Conservation (phyloP, 1,140 invertebrate species). For the Dryas iulia region DNA sequence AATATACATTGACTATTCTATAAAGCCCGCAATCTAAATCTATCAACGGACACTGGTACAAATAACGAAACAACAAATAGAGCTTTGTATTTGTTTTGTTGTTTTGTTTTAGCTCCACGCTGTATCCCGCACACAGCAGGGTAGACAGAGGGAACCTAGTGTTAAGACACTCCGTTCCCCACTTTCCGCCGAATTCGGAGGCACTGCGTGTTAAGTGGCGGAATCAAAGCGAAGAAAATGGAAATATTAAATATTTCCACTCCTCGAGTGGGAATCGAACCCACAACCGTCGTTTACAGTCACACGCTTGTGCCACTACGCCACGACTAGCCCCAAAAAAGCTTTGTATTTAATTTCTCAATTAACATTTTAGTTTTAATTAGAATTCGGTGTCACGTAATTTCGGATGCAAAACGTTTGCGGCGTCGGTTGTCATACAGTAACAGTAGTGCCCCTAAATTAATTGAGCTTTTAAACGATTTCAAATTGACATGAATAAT, state of each 20-base stretch:
- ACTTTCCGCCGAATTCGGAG: no score
- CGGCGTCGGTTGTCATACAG: constrained; percentile 10
- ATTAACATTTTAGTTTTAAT: constrained; percentile 26
- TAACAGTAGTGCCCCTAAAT: constrained; percentile 16
- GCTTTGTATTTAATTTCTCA: neutral
- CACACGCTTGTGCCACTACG: no score
- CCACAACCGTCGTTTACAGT: no score
- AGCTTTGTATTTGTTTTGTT: neutral
- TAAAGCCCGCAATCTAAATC: neutral
- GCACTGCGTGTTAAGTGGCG: no score
- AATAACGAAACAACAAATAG: neutral
- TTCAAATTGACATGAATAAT: constrained; percentile 13
- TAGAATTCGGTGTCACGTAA: constrained; percentile 22
- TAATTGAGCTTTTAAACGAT: constrained; percentile 27
- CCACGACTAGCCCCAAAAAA: no score
- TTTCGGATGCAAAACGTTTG: constrained; percentile 17
- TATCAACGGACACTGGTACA: neutral
- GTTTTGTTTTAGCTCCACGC: no score
- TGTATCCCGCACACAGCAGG: no score
- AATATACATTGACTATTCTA: neutral
- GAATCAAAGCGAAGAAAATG: no score
- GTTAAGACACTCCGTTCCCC: no score
- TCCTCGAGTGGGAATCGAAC: no score
- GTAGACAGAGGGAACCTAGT: no score
- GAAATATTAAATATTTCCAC: no score